These are phyloP conservation scores for Ectropis grisescens DNA, from an alignment of 1,140 invertebrate species.

Conservation along the genomic window DNA sequence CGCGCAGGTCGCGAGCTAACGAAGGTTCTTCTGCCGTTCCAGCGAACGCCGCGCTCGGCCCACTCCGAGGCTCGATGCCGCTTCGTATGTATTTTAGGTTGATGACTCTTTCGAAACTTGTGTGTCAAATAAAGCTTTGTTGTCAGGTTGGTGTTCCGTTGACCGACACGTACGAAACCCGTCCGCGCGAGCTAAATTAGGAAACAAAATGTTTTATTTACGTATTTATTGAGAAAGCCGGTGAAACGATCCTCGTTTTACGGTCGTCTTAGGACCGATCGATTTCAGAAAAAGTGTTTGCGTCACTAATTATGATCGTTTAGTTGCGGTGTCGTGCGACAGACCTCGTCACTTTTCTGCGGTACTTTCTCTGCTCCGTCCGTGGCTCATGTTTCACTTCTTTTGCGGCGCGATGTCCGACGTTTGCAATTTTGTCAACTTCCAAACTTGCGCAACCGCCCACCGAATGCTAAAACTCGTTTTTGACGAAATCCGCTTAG, in stretches of 20 bases:
- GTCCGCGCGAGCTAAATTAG: conserved; percentile 24
- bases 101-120: conserved; percentile 17
- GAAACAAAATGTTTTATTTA: conserved; percentile 18
- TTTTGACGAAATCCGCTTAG: conserved; percentile 29
- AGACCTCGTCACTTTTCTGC: conserved; percentile 13
- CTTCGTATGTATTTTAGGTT: conserved; percentile 14
- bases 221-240: conserved; percentile 18
- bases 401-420: conserved; percentile 13
- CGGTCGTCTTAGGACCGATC: not conserved
- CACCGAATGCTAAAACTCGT: conserved; percentile 31
- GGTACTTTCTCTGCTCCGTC: conserved; percentile 37
- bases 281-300: too few relatives aligned
- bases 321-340: conserved; percentile 10
- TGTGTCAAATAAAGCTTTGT: conserved; percentile 16
- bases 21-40: too few relatives aligned
- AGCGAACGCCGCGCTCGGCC: too few relatives aligned
- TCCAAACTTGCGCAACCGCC: conserved; percentile 38
- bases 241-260: too few relatives aligned
- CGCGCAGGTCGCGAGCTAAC: too few relatives aligned
- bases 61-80: too few relatives aligned
- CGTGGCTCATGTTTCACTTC: conserved; percentile 26
- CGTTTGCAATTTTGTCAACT: conserved; percentile 41
- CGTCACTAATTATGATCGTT: conserved; percentile 10
- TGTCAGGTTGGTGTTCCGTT: conserved; percentile 12
- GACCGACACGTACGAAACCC: conserved; percentile 20